Base-by-base conservation (phyloP, 2,888 invertebrate species). In the Gnatocerus cornutus region DNA sequence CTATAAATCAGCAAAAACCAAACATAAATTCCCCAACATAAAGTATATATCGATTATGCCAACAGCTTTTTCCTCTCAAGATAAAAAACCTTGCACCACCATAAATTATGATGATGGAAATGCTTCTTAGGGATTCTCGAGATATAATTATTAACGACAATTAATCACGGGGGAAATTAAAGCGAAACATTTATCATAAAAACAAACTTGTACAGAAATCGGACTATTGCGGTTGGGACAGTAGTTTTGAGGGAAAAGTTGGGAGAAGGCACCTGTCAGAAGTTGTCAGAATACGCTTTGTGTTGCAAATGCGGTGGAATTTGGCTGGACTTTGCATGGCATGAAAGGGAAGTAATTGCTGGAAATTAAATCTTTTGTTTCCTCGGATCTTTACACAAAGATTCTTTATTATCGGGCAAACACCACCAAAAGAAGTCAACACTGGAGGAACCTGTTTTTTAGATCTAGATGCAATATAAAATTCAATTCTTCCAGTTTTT, bases 21-120 rank as follows among this genome's bases (percentile, higher is more conserved):
- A 50, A 50, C 50, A 50, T 50, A 50, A 50, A 50, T 50, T 50
- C 50, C 6, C 30, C 30, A 29, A 50, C 50, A 29, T 29, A 29
- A 50, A 50, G 12, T 30, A 30, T 50, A 30, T 50, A 50, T 50
- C 50, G 27, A 29, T 50, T 50, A 29, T 27, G 9, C 8, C 13
- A 21, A 14, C 46, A 16, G 46, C 21, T 46, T 46, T 16, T 14
- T n/a, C 50, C 13, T 16, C 29, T 27, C 50, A 29, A 50, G 50
- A 50, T 50, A 50, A 27, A 50, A 50, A 50, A n/a, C n/a, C 14
- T 29, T 10, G 10, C 50, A 9, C 10, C 6, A 50, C 30, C 10
- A 50, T 50, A 50, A 50, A 50, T 50, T 27, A 27, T 9, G 30
- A 27, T 50, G 50, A 50, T 50, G 50, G 30, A 50, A 50, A 29